These are phyloP conservation scores for Odontocerum albicorne DNA, from an alignment of 2,888 invertebrate species.

Conservation along the genomic window DNA sequence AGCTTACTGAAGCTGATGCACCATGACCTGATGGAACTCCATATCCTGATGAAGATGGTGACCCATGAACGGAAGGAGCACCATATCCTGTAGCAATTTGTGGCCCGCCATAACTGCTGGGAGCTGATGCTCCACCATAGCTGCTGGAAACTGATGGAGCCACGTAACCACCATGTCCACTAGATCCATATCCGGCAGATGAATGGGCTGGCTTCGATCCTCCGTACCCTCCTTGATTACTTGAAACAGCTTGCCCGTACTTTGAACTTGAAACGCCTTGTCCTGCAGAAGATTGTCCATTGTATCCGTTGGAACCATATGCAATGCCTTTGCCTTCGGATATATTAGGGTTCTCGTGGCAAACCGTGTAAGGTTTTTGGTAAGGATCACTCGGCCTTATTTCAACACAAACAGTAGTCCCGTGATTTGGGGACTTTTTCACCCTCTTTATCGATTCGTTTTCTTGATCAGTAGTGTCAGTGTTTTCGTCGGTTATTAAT, in stretches of 20 bases:
- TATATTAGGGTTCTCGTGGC: constrained; percentile 4
- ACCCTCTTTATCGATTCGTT: neutral
- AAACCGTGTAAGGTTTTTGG: constrained; percentile 18
- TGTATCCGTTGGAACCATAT: neutral
- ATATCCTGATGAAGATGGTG: neutral
- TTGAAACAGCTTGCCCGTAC: neutral
- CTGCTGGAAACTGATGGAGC: neutral
- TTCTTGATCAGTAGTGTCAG: constrained; percentile 1
- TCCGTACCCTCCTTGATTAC: constrained; percentile 1
- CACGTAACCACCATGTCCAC: neutral
- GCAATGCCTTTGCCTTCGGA: constrained; percentile 1
- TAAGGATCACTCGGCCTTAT: constrained; percentile 15
- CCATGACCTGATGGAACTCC: neutral
- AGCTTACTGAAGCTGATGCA: neutral
- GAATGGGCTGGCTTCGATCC: too few relatives aligned
- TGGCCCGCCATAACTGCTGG: neutral
- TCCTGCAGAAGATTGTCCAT: neutral
- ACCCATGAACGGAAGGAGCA: neutral
- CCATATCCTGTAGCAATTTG: neutral
- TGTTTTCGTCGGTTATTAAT: neutral
- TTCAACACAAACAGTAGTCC: constrained; percentile 15
- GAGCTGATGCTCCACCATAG: neutral
- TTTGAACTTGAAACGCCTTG: neutral
- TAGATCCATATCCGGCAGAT: neutral
- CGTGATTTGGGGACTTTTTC: constrained; percentile 1